Conservation (phyloP, 2,113 vertebrate genomes). For the Thunnus thynnus region DNA sequence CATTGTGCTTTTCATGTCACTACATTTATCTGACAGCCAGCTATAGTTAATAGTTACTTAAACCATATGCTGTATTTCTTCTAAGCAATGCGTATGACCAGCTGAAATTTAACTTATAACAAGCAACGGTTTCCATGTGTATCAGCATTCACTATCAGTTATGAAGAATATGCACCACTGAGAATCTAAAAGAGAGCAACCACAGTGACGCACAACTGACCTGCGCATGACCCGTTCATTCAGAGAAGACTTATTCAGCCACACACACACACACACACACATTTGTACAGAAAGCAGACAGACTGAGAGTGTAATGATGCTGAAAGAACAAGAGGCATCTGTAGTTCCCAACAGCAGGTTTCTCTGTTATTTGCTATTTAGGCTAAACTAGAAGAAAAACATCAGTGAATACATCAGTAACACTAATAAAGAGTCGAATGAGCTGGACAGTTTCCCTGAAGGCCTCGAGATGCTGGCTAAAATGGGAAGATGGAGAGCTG, state of each 20-base stretch:
- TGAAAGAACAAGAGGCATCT: conserved; percentile 1
- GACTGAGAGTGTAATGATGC: conserved; percentile 7
- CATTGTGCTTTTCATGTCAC: no score
- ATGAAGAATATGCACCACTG: background rate
- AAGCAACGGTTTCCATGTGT: background rate
- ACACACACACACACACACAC: background rate
- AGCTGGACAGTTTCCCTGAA: no score
- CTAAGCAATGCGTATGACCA: background rate
- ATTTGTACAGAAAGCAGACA: background rate
- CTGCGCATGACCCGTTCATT: background rate
- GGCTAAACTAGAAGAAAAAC: no score
- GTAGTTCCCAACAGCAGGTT: background rate
- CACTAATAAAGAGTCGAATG: background rate
- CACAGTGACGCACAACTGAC: background rate
- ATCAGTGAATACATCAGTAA: no score
- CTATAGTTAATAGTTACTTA: no score
- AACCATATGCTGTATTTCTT: no score
- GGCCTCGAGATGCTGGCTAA: no score
- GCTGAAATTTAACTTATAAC: no score
- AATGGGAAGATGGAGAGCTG: background rate
- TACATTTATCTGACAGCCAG: background rate
- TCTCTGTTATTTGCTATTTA: no score
- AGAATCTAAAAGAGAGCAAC: background rate
- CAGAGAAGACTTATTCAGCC: background rate
- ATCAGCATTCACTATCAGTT: background rate